These are phyloP conservation scores for Eurypyga helias DNA, from an alignment of 2,113 vertebrate species.

Conservation along the genomic window DNA sequence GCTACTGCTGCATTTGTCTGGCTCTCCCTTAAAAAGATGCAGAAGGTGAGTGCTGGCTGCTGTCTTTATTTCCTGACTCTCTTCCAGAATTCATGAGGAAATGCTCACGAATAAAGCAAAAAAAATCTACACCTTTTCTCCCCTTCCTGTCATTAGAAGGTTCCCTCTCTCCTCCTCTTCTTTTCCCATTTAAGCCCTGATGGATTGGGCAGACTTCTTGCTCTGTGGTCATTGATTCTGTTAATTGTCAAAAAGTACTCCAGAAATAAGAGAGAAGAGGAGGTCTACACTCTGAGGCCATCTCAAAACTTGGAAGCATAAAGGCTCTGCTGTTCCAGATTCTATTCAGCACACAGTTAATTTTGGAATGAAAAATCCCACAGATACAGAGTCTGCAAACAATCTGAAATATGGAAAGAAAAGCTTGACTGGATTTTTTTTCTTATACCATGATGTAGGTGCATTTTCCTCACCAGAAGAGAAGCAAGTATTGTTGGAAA, in stretches of 20 bases:
- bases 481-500: not conserved
- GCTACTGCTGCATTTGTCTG: not conserved
- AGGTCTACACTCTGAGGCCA: not conserved
- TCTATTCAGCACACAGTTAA: constrained; percentile 18
- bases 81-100: constrained; percentile 53
- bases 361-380: constrained; percentile 19
- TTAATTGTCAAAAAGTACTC: constrained; percentile 50
- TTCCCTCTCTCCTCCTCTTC: not conserved
- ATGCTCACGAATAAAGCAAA: constrained; percentile 34
- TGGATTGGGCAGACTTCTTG: constrained; percentile 35
- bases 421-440: not conserved
- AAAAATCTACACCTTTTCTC: constrained; percentile 29
- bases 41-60: constrained; percentile 43
- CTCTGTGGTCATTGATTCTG: constrained; percentile 29
- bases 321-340: constrained; percentile 25
- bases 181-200: constrained; percentile 38
- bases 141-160: constrained; percentile 42
- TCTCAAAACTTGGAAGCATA: constrained; percentile 26
- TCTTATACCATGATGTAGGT: not conserved
- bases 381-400: not conserved
- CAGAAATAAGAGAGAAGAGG: not conserved
- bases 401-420: not conserved
- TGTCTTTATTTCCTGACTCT: constrained; percentile 42
- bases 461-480: not conserved
- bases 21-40: constrained; percentile 24